Percentiles rank a stretch among this genome's conserved stretches.
phyloP scores from a whole-genome alignment of 2,113 vertebrate genomes.

The Lepus europaeus region DNA sequence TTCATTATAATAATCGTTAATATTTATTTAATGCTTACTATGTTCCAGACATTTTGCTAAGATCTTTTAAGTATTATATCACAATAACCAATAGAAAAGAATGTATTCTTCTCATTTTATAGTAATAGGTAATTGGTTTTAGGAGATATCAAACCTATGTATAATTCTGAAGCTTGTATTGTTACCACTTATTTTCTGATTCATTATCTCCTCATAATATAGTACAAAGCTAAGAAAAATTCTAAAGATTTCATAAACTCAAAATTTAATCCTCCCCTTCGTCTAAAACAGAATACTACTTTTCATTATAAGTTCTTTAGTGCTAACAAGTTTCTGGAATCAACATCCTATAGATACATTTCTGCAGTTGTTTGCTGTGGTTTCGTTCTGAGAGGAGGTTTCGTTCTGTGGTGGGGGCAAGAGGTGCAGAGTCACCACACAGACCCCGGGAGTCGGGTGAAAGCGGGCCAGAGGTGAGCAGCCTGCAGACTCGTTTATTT shows the following conservation, averaged over 20 bases:
- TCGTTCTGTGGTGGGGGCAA: too few species aligned
- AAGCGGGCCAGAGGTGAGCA: too few species aligned
- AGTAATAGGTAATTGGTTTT: not conserved
- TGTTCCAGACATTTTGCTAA: not conserved
- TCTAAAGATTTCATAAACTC: not conserved
- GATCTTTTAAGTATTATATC: not conserved
- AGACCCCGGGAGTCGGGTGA: too few species aligned
- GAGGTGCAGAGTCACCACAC: too few species aligned
- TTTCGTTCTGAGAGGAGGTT: too few species aligned
- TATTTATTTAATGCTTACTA: not conserved
- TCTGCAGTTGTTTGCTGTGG: not conserved
- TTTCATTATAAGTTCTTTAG: not conserved
- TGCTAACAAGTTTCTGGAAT: not conserved
- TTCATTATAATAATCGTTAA: not conserved
- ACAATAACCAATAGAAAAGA: not conserved
- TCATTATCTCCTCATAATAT: not conserved
- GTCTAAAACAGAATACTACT: not conserved
- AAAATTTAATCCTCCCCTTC: not conserved
- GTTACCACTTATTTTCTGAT: not conserved
- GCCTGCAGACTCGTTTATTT: too few species aligned
- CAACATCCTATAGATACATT: not conserved
- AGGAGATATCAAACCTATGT: not conserved
- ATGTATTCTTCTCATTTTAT: not conserved
- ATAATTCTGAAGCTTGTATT: not conserved
- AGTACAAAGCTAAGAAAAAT: not conserved